These are phyloP conservation scores for Trimorus sp. DNA, from an alignment of 2,888 invertebrate genomes.

Conservation along the genomic window DNA sequence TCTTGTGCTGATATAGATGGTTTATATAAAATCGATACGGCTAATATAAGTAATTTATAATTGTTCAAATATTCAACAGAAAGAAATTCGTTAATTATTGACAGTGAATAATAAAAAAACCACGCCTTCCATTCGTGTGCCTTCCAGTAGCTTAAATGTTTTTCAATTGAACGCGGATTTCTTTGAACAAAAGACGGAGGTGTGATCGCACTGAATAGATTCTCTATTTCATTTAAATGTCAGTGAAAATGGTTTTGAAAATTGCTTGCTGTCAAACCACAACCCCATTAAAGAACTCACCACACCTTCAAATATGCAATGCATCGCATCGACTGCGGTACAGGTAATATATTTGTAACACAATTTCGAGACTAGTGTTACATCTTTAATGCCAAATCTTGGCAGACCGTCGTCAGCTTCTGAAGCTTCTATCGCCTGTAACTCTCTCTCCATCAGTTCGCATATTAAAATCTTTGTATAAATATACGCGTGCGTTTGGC, in stretches of 20 bases:
- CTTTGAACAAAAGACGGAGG: conserved; percentile 1
- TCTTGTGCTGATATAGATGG: background rate
- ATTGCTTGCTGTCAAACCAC: conserved; percentile 32
- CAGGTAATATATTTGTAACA: conserved; percentile 30
- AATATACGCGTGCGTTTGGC: conserved; percentile 32
- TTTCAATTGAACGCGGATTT: conserved; percentile 9
- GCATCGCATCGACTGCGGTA: conserved; percentile 56
- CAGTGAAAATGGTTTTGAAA: background rate
- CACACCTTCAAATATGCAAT: conserved; percentile 51
- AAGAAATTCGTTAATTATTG: background rate
- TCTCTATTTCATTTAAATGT: background rate
- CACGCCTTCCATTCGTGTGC: background rate
- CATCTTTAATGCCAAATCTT: conserved; percentile 56
- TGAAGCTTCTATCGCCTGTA: background rate
- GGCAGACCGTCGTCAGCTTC: background rate
- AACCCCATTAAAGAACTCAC: conserved; percentile 16
- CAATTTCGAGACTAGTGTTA: conserved; percentile 39
- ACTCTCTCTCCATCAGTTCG: conserved; percentile 39
- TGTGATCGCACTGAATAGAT: background rate
- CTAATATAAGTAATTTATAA: background rate
- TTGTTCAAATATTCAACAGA: background rate
- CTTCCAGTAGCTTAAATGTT: background rate
- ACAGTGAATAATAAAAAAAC: background rate
- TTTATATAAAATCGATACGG: background rate
- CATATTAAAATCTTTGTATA: conserved; percentile 40